Evolutionary conservation across 2,797 vertebrate genomes (phyloP).

Genomic region (Hylomyscus alleni): DNA sequence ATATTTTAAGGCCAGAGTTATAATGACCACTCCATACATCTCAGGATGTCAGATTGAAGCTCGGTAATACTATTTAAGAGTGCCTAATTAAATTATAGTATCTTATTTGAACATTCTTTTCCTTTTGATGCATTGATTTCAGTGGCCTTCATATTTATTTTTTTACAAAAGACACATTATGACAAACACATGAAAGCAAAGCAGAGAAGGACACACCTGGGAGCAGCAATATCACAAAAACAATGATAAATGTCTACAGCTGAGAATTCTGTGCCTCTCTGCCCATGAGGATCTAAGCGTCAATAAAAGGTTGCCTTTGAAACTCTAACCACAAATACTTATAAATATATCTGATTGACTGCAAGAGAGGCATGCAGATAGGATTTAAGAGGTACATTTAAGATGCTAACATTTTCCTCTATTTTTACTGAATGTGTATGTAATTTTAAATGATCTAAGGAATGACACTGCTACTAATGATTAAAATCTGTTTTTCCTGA

Average conservation of each 20-base stretch:
- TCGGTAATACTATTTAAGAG: neutral
- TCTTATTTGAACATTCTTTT: neutral
- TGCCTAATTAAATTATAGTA: neutral
- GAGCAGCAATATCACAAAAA: neutral
- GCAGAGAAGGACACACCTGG: neutral
- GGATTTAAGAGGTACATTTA: neutral
- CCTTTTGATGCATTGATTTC: neutral
- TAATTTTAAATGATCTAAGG: neutral
- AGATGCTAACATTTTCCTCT: neutral
- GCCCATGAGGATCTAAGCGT: neutral
- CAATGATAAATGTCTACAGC: neutral
- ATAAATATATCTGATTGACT: neutral
- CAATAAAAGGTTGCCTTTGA: neutral
- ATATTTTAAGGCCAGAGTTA: neutral
- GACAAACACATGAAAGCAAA: slow-evolving; percentile 5
- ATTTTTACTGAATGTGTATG: neutral
- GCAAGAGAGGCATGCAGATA: neutral
- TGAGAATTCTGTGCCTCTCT: slow-evolving; percentile 24
- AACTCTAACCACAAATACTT: slow-evolving; percentile 7
- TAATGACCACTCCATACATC: neutral
- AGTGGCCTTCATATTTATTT: neutral
- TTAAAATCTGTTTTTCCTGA: neutral
- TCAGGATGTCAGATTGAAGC: neutral
- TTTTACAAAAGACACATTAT: neutral
- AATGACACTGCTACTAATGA: neutral